A percentile compares a stretch with the other conserved stretches of the same genome.
phyloP scores from a whole-genome alignment of 2,888 invertebrate genomes.

The Parelbella ahira region DNA sequence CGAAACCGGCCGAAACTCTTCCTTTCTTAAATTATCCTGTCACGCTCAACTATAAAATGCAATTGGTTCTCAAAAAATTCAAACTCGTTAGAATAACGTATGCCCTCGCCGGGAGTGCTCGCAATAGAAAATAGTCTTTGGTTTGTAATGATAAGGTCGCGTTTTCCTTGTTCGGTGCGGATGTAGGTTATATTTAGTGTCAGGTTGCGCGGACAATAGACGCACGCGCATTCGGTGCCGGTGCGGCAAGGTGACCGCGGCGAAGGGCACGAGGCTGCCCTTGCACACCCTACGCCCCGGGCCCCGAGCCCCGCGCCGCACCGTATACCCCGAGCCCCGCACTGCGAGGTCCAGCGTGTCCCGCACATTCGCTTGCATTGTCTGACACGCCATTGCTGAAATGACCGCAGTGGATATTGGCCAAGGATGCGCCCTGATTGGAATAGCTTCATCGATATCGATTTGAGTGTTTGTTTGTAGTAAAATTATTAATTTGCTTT shows the following conservation, averaged over 20 bases:
- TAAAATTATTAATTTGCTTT: too few relatives aligned
- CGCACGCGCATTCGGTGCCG: slow-evolving; percentile 68
- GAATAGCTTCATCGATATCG: slow-evolving; percentile 28
- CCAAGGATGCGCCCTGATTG: slow-evolving; percentile 25
- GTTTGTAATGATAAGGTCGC: slow-evolving; percentile 25
- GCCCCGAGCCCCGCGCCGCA: slow-evolving; percentile 36
- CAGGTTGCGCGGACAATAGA: slow-evolving; percentile 71
- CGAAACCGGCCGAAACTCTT: slow-evolving; percentile 44
- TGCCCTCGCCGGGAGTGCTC: slow-evolving; percentile 13
- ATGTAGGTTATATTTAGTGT: slow-evolving; percentile 43
- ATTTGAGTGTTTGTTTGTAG: too few relatives aligned
- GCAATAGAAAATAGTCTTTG: slow-evolving; percentile 14
- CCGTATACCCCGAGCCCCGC: slow-evolving; percentile 24
- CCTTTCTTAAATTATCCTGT: slow-evolving; percentile 79
- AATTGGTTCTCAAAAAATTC: slow-evolving; percentile 71
- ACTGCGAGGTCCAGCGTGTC: slow-evolving; percentile 28
- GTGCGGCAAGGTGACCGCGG: slow-evolving; percentile 68
- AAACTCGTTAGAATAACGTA: slow-evolving; percentile 64
- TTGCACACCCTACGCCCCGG: slow-evolving; percentile 53
- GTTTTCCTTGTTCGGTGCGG: slow-evolving; percentile 4
- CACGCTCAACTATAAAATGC: slow-evolving; percentile 78
- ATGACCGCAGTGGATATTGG: slow-evolving; percentile 45
- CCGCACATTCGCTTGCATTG: slow-evolving; percentile 58
- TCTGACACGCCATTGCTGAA: slow-evolving; percentile 68
- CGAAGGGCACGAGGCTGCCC: slow-evolving; percentile 73